These are phyloP conservation scores for Zaprionus ghesquierei DNA, from an alignment of 1,140 invertebrate genomes.

Conservation along the genomic window DNA sequence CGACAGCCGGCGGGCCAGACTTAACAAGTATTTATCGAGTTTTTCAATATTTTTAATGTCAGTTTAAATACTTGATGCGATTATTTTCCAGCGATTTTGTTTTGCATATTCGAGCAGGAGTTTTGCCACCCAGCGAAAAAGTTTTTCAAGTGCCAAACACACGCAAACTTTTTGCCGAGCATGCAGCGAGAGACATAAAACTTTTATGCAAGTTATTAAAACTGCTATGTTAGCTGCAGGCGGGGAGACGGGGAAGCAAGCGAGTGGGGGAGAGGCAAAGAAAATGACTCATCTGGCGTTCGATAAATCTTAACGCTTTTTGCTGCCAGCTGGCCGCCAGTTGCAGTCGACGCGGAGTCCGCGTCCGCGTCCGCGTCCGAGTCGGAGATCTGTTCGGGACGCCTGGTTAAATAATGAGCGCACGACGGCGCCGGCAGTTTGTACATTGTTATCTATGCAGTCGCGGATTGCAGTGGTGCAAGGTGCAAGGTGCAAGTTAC, in stretches of 20 bases:
- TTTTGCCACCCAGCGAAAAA: conserved; percentile 14
- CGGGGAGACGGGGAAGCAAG: not conserved
- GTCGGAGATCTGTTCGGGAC: conserved; percentile 51
- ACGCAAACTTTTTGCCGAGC: conserved; percentile 70
- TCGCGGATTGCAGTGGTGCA: not conserved
- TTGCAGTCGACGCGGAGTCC: too few species aligned
- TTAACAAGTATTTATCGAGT: conserved; percentile 79
- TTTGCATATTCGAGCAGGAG: conserved; percentile 45
- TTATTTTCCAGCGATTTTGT: conserved; percentile 75
- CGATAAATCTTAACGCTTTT: conserved; percentile 73
- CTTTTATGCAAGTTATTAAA: conserved; percentile 78
- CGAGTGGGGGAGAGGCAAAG: not conserved
- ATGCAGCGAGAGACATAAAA: conserved; percentile 75
- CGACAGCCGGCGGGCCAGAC: conserved; percentile 32
- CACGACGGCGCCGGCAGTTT: conserved; percentile 62
- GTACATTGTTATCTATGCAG: conserved; percentile 55
- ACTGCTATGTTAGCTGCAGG: conserved; percentile 43
- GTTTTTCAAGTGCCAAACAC: conserved; percentile 79
- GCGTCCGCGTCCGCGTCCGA: too few species aligned
- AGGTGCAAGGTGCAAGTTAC: conserved; percentile 53
- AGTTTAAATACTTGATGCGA: conserved; percentile 78
- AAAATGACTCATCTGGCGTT: conserved; percentile 72
- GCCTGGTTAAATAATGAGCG: conserved; percentile 69
- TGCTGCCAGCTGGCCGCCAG: conserved; percentile 50
- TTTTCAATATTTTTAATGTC: conserved; percentile 80